These are phyloP conservation scores for Tauraco erythrolophus DNA, from an alignment of 2,113 vertebrate genomes.

Conservation along the genomic window DNA sequence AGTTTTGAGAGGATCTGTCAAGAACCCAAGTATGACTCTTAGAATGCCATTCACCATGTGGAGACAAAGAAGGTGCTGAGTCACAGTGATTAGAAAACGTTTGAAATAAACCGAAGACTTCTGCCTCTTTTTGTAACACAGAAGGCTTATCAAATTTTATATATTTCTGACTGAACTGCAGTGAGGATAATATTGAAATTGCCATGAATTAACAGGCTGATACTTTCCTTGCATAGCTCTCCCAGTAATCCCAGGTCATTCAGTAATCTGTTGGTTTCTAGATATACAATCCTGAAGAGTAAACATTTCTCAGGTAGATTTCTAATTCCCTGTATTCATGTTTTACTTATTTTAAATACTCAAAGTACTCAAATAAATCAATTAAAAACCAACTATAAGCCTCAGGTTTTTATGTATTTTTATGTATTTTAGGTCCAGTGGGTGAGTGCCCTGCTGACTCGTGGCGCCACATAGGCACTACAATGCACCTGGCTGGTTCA, in stretches of 20 bases:
- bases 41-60: not conserved
- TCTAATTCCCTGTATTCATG: not conserved
- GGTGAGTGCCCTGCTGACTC: not conserved
- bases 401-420: not conserved
- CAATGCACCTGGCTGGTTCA: not conserved
- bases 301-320: not conserved
- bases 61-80: not conserved
- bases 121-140: not conserved
- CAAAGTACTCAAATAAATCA: not conserved
- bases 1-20: not conserved
- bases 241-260: not conserved
- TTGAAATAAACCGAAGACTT: not conserved
- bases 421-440: not conserved
- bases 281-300: not conserved
- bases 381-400: not conserved
- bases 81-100: not conserved
- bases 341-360: not conserved
- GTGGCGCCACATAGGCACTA: not conserved
- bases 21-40: not conserved
- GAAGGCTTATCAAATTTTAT: not conserved
- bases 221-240: not conserved
- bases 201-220: not conserved
- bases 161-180: not conserved
- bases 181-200: not conserved
- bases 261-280: not conserved